Evolutionary conservation across 2,113 vertebrate genomes (phyloP), one percentile per base, ranked within the genome.

Genomic region (Empidonax traillii): DNA sequence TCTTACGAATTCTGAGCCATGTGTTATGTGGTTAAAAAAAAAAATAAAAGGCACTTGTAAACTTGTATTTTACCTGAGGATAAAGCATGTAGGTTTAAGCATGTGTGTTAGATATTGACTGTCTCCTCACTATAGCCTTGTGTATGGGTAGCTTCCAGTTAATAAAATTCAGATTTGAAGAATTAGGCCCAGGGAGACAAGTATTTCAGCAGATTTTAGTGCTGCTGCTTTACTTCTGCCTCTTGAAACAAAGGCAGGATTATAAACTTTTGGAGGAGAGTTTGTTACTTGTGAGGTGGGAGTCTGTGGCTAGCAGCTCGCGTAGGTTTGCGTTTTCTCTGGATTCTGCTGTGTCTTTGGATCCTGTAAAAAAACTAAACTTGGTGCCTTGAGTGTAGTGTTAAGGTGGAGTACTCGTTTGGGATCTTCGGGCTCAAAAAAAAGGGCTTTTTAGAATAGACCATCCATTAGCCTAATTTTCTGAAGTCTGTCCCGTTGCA

Each of bases 31-130:
- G 46, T 77, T 27, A 85, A 49, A 71, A 73, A 72, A 0, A 47
- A 24, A 24, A 11, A 23, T 24, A 49, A 24, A 49, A 14, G 10
- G 0, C n/a, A 31, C 41, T 85, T 0, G 0, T 77, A 51, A 76
- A 85, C 58, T 79, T 59, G 33, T 49, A 10, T 30, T 90, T 86
- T 65, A 89, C 22, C 24, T 12, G 56, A 79, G 47, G 43, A 69
- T 76, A 65, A 86, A 86, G 20, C 1, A 1, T 67, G 39, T 25
- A 1, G 92, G 91, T 93, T 65, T 87, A 37, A 79, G 63, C 15
- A 0, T 30, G 20, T 4, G 3, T 85, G 44, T 55, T 66, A 28
- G 61, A 19, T 93, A 31, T 5, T 63, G 46, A 44, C 43, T 66
- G 47, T 78, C 56, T 92, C 15, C 39, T 93, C 52, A 4, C 31